Evolutionary conservation across 2,888 invertebrate species (phyloP).

Genomic region (Conomelus anceps): DNA sequence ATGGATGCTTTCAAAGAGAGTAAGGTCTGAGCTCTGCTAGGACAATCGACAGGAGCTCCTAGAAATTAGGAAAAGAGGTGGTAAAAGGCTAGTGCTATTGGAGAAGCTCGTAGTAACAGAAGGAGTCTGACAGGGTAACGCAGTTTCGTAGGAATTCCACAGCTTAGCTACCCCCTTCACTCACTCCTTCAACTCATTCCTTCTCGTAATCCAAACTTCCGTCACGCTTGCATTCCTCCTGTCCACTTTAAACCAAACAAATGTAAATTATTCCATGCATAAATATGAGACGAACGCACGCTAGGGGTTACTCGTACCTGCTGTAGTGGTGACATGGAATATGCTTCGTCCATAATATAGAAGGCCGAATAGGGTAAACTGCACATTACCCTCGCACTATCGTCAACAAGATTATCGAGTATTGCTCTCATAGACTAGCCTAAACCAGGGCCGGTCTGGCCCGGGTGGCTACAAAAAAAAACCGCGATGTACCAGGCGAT

Average conservation of each 20-base stretch:
- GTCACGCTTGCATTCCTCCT: not conserved
- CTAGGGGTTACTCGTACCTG: not conserved
- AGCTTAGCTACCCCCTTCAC: too few relatives aligned
- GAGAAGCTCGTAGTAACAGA: not conserved
- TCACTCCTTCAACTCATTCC: not conserved
- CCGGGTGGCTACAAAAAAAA: too few relatives aligned
- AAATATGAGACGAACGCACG: not conserved
- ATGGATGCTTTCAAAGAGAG: too few relatives aligned
- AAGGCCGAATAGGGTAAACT: too few relatives aligned
- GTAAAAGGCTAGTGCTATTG: not conserved
- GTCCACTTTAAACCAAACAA: not conserved
- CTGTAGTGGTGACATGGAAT: not conserved
- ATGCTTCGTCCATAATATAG: too few relatives aligned
- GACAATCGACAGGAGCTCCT: not conserved
- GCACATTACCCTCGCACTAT: too few relatives aligned
- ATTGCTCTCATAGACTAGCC: not conserved
- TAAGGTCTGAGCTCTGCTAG: too few relatives aligned
- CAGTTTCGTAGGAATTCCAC: not conserved
- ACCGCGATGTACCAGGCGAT: too few relatives aligned
- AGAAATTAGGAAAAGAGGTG: not conserved
- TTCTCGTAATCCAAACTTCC: not conserved
- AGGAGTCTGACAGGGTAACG: not conserved
- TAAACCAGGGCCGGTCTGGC: too few relatives aligned
- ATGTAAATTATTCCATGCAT: not conserved
- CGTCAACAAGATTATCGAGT: not conserved